Evolutionary conservation across 2,888 invertebrate species (phyloP).

Genomic region (Dromius quadrimaculatus): DNA sequence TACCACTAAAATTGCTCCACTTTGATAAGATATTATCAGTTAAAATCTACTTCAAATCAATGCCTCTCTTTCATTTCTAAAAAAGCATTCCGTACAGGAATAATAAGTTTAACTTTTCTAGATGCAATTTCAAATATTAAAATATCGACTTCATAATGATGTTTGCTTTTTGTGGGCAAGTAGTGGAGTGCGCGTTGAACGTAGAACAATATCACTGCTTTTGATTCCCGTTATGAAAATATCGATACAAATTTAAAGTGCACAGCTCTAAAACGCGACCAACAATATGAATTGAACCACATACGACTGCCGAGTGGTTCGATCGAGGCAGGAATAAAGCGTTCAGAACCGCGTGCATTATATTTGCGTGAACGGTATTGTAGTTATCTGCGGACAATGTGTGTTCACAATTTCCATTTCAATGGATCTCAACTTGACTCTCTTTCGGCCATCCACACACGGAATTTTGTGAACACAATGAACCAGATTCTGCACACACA

Average conservation of each 20-base stretch:
- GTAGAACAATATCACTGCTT: too few species aligned
- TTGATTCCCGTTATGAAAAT: neutral
- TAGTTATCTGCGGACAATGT: slow-evolving; percentile 41
- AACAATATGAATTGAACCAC: slow-evolving; percentile 15
- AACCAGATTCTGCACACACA: slow-evolving; percentile 29
- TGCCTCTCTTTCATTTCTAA: too few species aligned
- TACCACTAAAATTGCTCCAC: too few species aligned
- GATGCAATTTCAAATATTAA: too few species aligned
- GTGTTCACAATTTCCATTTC: slow-evolving; percentile 40
- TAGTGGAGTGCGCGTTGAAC: too few species aligned
- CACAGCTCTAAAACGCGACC: neutral
- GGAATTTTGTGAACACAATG: slow-evolving; percentile 37
- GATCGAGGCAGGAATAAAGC: neutral
- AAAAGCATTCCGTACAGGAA: too few species aligned
- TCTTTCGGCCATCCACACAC: slow-evolving; percentile 37
- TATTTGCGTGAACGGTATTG: slow-evolving; percentile 41
- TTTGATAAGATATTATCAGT: too few species aligned
- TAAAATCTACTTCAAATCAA: too few species aligned
- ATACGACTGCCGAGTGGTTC: neutral
- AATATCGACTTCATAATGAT: too few species aligned
- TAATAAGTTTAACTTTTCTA: too few species aligned
- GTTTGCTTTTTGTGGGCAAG: too few species aligned
- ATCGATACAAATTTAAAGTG: neutral
- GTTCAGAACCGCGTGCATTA: slow-evolving; percentile 27
- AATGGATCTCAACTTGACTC: slow-evolving; percentile 42